Evolutionary conservation across 2,888 invertebrate genomes (phyloP).

Genomic region (Malachius bipustulatus): DNA sequence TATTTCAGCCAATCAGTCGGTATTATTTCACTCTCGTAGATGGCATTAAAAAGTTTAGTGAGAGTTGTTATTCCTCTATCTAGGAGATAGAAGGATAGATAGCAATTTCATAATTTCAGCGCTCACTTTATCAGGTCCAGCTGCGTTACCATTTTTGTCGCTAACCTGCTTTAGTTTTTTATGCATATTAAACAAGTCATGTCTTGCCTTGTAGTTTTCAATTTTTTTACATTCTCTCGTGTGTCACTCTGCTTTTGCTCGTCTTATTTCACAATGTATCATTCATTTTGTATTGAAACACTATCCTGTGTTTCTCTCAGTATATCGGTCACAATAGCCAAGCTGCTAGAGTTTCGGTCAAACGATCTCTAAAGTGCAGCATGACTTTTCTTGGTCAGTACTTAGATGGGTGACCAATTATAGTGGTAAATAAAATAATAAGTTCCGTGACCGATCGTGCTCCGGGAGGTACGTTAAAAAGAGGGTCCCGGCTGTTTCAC

Average conservation of each 20-base stretch:
- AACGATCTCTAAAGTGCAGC: too few relatives aligned
- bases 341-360: too few relatives aligned
- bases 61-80: slow-evolving; percentile 4
- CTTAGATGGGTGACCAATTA: too few relatives aligned
- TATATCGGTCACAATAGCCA: too few relatives aligned
- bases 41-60: slow-evolving; percentile 7
- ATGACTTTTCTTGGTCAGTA: too few relatives aligned
- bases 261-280: slow-evolving; percentile 11
- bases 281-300: slow-evolving; percentile 8
- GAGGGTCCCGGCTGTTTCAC: too few relatives aligned
- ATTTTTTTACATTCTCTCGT: slow-evolving; percentile 14
- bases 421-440: slow-evolving; percentile 12
- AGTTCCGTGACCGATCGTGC: slow-evolving; percentile 13
- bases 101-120: slow-evolving; percentile 10
- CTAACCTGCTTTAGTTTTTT: slow-evolving; percentile 14
- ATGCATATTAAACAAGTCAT: slow-evolving; percentile 15
- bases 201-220: slow-evolving; percentile 12
- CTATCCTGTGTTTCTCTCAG: slow-evolving; percentile 9
- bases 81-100: too few relatives aligned
- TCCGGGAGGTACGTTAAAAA: too few relatives aligned
- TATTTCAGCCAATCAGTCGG: slow-evolving; percentile 13
- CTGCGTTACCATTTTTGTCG: slow-evolving; percentile 8
- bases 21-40: slow-evolving; percentile 9
- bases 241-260: slow-evolving; percentile 7
- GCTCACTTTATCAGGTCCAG: slow-evolving; percentile 7